phyloP scores from a whole-genome alignment of 2,888 invertebrate genomes.

The Coenonympha arcania region DNA sequence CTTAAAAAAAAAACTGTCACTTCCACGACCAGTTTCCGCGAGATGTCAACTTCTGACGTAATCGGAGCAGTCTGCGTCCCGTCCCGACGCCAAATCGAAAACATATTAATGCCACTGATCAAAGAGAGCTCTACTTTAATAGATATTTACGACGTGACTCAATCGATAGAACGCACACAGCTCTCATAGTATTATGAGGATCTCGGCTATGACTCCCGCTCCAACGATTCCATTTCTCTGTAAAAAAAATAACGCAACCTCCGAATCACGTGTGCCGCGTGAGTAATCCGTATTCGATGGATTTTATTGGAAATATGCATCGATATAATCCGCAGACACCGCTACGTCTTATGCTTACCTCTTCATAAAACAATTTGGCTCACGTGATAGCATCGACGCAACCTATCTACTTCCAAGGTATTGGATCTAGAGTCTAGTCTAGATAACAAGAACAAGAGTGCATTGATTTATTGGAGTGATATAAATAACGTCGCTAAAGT shows the following conservation, averaged over 20 bases:
- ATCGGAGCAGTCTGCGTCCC: constrained; percentile 49
- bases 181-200: constrained; percentile 21
- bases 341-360: neutral
- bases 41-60: constrained; percentile 58
- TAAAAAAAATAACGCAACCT: neutral
- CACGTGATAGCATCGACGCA: constrained; percentile 27
- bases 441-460: constrained; percentile 24
- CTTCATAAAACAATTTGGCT: constrained; percentile 22
- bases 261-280: neutral
- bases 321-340: neutral
- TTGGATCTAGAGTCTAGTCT: constrained; percentile 18
- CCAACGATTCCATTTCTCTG: neutral
- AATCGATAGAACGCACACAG: constrained; percentile 26
- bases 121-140: constrained; percentile 55
- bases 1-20: constrained; percentile 55
- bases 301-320: constrained; percentile 2
- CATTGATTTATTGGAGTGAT: constrained; percentile 25
- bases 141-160: constrained; percentile 30
- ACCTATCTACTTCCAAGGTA: constrained; percentile 20
- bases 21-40: constrained; percentile 47
- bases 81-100: constrained; percentile 62
- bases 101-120: constrained; percentile 65
- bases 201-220: constrained; percentile 13
- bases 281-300: constrained; percentile 5
- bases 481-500: constrained; percentile 29